These are phyloP conservation scores for Cebidichthys violaceus DNA, from an alignment of 2,113 vertebrate genomes.

Conservation along the genomic window DNA sequence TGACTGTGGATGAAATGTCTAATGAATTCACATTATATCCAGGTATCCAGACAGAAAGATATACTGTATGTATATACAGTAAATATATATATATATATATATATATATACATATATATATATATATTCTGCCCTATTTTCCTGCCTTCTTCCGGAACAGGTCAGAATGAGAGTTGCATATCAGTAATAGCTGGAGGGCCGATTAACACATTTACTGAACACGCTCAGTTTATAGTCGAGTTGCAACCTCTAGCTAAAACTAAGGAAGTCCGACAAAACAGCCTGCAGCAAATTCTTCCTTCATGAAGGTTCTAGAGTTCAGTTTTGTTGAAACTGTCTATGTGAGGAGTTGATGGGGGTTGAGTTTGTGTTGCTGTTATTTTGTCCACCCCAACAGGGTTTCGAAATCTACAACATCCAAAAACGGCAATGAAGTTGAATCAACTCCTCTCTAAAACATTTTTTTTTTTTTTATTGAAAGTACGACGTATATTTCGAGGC, in stretches of 20 bases:
- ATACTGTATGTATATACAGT: background rate
- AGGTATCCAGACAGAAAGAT: background rate
- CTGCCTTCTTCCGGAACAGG: constrained; percentile 11
- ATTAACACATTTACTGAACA: background rate
- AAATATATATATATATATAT: too few species aligned
- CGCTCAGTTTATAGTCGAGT: background rate
- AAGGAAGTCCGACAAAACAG: background rate
- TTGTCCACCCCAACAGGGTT: background rate
- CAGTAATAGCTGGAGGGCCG: constrained; percentile 30
- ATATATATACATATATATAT: background rate
- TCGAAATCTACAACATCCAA: background rate
- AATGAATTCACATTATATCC: background rate
- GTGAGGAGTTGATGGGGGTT: background rate
- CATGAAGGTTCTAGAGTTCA: background rate
- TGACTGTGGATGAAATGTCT: background rate
- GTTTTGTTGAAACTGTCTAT: background rate
- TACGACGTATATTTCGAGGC: background rate
- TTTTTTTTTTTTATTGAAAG: background rate
- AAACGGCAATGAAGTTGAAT: background rate
- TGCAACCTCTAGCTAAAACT: background rate
- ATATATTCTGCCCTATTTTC: background rate
- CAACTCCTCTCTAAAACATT: background rate
- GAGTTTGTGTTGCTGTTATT: background rate
- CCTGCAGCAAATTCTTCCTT: background rate
- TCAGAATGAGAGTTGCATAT: constrained; percentile 15